Conservation (phyloP, 92 coral and sea anemone genomes). For the Epizoanthus rinbou region DNA sequence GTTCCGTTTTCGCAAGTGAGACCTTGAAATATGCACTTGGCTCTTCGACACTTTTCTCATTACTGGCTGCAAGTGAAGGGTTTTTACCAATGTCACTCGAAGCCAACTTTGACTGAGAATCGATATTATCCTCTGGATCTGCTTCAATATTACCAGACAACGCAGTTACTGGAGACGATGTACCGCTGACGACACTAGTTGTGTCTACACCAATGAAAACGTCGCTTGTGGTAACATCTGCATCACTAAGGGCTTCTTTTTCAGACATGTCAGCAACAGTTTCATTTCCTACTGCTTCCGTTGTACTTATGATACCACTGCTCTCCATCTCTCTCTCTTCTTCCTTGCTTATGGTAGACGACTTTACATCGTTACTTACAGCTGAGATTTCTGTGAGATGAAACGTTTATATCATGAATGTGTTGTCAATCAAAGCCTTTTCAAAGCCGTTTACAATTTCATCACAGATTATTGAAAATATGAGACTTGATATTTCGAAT, state of each 20-base stretch:
- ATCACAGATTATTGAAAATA: no score
- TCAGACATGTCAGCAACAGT: not conserved
- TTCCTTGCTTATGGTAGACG: not conserved
- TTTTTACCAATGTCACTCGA: slow-evolving; percentile 5
- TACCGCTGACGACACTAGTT: not conserved
- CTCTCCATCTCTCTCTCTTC: not conserved
- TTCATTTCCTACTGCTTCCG: not conserved
- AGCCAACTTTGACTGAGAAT: not conserved
- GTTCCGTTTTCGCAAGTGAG: slow-evolving; percentile 9
- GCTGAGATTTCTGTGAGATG: not conserved
- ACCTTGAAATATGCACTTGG: slow-evolving; percentile 9
- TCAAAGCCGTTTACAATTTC: no score
- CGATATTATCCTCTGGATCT: not conserved
- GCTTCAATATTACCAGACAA: not conserved
- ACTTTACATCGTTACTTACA: slow-evolving; percentile 14
- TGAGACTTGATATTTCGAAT: no score
- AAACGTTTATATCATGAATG: not conserved
- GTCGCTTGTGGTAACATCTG: not conserved
- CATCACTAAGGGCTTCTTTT: not conserved
- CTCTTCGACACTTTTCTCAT: not conserved
- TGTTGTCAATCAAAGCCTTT: no score
- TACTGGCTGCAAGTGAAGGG: not conserved
- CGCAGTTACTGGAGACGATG: not conserved
- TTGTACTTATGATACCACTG: not conserved
- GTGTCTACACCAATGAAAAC: slow-evolving; percentile 4